Conservation (phyloP, 2,888 invertebrate genomes). For the Ceraclea dissimilis region DNA sequence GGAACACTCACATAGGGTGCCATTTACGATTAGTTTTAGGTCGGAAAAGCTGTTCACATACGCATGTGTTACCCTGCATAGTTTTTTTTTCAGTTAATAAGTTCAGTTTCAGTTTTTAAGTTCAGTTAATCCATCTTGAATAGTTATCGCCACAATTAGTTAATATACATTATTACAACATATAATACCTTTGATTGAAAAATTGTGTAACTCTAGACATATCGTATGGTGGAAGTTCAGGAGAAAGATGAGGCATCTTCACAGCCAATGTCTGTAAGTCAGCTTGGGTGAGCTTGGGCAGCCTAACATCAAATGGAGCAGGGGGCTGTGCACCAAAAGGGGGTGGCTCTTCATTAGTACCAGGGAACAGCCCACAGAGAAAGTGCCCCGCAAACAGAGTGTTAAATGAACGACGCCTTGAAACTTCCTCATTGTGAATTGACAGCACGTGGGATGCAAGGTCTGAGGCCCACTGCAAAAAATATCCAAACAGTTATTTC, state of each 20-base stretch:
- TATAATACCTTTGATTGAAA: slow-evolving; percentile 52
- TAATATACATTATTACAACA: too few relatives aligned
- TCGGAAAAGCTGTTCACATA: too few relatives aligned
- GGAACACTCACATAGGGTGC: too few relatives aligned
- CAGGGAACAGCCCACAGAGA: slow-evolving; percentile 79
- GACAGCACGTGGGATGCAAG: slow-evolving; percentile 69
- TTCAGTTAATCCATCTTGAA: too few relatives aligned
- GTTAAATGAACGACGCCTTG: slow-evolving; percentile 70
- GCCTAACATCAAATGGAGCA: slow-evolving; percentile 61
- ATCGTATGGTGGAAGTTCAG: slow-evolving; percentile 59
- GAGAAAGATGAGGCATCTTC: slow-evolving; percentile 60
- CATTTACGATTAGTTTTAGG: too few relatives aligned
- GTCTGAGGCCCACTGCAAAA: slow-evolving; percentile 70
- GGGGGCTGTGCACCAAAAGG: slow-evolving; percentile 78
- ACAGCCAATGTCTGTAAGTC: slow-evolving; percentile 59
- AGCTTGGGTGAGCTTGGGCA: slow-evolving; percentile 55
- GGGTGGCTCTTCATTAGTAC: slow-evolving; percentile 79
- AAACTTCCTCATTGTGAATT: slow-evolving; percentile 79
- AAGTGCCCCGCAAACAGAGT: slow-evolving; percentile 75
- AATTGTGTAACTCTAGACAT: slow-evolving; percentile 64
- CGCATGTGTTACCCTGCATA: too few relatives aligned
- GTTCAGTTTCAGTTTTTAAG: too few relatives aligned
- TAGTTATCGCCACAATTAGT: too few relatives aligned
- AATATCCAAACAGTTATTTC: neutral
- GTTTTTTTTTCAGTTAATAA: too few relatives aligned